These are phyloP conservation scores for Cryptus armator DNA, from an alignment of 2,888 invertebrate genomes.

Conservation along the genomic window DNA sequence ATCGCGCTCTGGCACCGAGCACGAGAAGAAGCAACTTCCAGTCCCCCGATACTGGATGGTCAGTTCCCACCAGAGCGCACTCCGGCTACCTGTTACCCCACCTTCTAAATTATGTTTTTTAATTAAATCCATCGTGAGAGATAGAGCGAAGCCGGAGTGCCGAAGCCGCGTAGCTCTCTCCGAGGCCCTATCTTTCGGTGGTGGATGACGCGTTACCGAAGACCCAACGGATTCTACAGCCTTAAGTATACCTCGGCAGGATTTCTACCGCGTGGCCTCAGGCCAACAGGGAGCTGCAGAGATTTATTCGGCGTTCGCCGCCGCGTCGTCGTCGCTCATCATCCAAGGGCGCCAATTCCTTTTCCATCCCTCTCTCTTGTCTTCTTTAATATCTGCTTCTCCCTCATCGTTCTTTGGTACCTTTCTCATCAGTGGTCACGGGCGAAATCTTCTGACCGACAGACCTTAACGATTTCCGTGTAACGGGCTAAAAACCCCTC, in stretches of 20 bases:
- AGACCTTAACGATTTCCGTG: conserved; percentile 81
- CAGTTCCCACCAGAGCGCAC: conserved; percentile 81
- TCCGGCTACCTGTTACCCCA: conserved; percentile 83
- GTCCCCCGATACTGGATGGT: conserved; percentile 63
- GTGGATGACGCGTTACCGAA: conserved; percentile 67
- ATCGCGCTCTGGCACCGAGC: conserved; percentile 16
- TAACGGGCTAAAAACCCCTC: conserved; percentile 69
- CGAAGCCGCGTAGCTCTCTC: conserved; percentile 48
- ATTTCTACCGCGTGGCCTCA: conserved; percentile 70
- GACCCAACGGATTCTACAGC: conserved; percentile 58
- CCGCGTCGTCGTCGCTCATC: conserved; percentile 73
- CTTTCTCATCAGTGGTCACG: conserved; percentile 53
- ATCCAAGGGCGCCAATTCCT: conserved; percentile 70
- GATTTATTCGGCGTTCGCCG: conserved; percentile 83
- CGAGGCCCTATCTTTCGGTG: conserved; percentile 58
- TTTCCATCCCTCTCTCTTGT: conserved; percentile 67
- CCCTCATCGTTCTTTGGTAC: conserved; percentile 55
- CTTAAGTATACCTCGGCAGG: conserved; percentile 70
- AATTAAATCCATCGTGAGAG: conserved; percentile 84
- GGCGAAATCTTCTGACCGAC: conserved; percentile 71
- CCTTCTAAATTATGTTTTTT: conserved; percentile 85
- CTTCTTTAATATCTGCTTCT: conserved; percentile 52
- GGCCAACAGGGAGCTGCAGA: conserved; percentile 84
- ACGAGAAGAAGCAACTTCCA: conserved; percentile 32
- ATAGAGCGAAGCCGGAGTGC: conserved; percentile 57